These are phyloP conservation scores for Macrophya alboannulata DNA, from an alignment of 2,888 invertebrate species.

Conservation along the genomic window DNA sequence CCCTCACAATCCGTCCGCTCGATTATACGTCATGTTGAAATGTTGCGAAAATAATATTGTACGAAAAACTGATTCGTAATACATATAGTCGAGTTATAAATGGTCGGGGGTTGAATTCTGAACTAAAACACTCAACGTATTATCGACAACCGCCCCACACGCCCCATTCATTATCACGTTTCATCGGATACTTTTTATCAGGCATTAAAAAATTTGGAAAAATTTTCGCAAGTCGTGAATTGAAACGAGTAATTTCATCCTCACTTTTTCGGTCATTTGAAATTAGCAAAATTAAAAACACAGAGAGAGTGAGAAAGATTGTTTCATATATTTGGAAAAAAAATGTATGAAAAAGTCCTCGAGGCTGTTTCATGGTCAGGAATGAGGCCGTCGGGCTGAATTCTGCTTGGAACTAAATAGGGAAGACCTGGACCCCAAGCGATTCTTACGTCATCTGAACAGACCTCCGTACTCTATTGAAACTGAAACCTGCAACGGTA, in stretches of 20 bases:
- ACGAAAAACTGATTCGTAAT: constrained; percentile 78
- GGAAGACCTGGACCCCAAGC: constrained; percentile 36
- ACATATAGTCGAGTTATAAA: constrained; percentile 61
- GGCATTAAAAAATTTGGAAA: background rate
- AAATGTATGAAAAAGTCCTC: background rate
- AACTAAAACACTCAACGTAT: constrained; percentile 32
- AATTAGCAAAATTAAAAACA: background rate
- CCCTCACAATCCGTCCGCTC: constrained; percentile 60
- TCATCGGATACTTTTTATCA: background rate
- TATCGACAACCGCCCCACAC: background rate
- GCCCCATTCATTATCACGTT: background rate
- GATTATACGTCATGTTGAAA: constrained; percentile 78
- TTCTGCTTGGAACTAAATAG: background rate
- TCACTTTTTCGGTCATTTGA: background rate
- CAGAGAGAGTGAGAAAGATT: background rate
- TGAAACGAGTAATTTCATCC: no score
- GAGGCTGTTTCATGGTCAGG: background rate
- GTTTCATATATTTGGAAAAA: background rate
- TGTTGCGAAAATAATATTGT: constrained; percentile 76
- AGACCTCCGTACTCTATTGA: constrained; percentile 42
- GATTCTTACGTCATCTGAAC: constrained; percentile 23
- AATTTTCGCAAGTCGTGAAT: background rate
- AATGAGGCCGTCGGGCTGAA: constrained; percentile 20
- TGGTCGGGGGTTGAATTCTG: constrained; percentile 26
- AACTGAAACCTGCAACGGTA: constrained; percentile 69